Evolutionary conservation across 2,888 invertebrate species (phyloP), one percentile per base, ranked within the genome.

Genomic region (Nymphalis polychloros): DNA sequence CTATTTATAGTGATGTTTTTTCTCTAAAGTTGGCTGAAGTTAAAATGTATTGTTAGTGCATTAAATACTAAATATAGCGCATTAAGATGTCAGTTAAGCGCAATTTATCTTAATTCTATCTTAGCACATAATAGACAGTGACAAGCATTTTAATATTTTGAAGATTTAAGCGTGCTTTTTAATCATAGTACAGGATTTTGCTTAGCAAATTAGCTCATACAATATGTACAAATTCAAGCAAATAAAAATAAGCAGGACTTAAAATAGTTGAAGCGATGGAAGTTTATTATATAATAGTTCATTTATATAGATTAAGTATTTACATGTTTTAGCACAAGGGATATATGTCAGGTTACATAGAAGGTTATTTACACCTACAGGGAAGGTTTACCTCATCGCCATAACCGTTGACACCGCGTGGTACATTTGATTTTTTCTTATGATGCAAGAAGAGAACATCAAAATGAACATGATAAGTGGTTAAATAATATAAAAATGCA

Each of bases 401-500:
- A 97, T 97, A 90, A 97, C 97, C 92, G 97, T 97, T 81, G 97
- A 97, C 89, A 97, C 97, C 90, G 97, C 97, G 94, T 97, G 97
- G 95, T 97, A 97, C 97, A 97, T 97, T 96, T 97, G 97, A 95
- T 97, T 97, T 94, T 95, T 95, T 94, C 95, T 95, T 91, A 91
- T 88, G 93, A 93, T 93, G 93, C 93, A 93, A 93, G 93, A 93
- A 94, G 93, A 90, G 85, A 93, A 91, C 89, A 93, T 77, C 87
- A 88, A 90, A 83, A 89, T 91, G 88, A 92, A 91, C 86, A 90
- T 83, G 88, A 88, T 77, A 79, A 80, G 82, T 84, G 79, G 77
- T 78, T 79, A 81, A 83, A 77, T 57, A 59, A 72, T 61, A 50
- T 70, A 23, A 59, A 19, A 69, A 64, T 49, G 64, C 31, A 55